A percentile compares a stretch with the other conserved stretches of the same genome.
These are phyloP conservation scores for Amblyraja radiata DNA, from an alignment of 2,797 vertebrate species.

Conservation along the genomic window DNA sequence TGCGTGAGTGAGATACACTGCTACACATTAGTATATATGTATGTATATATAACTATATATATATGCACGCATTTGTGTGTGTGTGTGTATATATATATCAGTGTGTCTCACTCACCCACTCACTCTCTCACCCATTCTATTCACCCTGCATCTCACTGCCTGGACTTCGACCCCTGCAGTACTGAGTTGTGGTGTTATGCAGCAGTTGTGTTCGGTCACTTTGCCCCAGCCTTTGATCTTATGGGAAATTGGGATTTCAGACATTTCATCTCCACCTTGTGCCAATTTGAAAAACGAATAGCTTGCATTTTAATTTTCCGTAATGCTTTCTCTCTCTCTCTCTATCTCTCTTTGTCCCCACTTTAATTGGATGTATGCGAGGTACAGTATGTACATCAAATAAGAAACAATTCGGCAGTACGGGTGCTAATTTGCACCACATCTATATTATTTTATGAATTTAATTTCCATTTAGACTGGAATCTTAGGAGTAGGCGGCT, in stretches of 20 bases:
- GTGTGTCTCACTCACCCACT: too few species aligned
- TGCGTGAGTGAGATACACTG: too few species aligned
- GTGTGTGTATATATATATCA: too few species aligned
- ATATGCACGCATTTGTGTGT: too few species aligned
- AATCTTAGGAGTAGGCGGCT: neutral
- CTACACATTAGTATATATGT: too few species aligned
- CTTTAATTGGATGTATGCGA: neutral
- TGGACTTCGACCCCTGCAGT: too few species aligned
- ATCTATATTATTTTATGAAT: neutral
- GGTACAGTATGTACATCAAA: neutral
- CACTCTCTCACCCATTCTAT: neutral
- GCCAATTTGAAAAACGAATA: neutral
- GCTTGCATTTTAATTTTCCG: neutral
- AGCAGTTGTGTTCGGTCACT: neutral
- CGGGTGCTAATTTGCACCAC: neutral
- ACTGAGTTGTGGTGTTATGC: neutral
- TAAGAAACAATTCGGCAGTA: neutral
- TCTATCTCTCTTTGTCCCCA: neutral
- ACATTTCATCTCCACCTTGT: neutral
- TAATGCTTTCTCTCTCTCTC: neutral
- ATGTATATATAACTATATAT: too few species aligned
- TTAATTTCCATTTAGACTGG: conserved; percentile 9
- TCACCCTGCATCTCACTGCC: neutral
- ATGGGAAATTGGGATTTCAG: neutral
- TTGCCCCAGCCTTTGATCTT: neutral